Evolutionary conservation across 2,888 invertebrate genomes (phyloP).

Genomic region (Synanthedon tipuliformis): DNA sequence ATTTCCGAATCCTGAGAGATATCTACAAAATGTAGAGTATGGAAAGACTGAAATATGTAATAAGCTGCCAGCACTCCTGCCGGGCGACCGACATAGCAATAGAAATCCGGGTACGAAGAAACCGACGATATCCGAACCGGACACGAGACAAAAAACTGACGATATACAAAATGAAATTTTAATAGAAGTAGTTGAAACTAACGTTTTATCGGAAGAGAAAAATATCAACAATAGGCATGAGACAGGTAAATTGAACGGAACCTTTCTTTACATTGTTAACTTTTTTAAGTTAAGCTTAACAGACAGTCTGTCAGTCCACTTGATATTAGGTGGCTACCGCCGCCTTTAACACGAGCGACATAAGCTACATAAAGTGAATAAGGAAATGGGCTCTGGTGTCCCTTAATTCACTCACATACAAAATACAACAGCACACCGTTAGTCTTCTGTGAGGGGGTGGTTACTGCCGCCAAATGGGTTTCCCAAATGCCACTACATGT

Average conservation of each 20-base stretch:
- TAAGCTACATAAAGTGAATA: too few species aligned
- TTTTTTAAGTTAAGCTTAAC: too few species aligned
- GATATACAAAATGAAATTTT: constrained; percentile 75
- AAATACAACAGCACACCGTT: too few species aligned
- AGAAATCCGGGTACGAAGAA: constrained; percentile 59
- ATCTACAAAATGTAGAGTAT: constrained; percentile 79
- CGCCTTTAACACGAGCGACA: too few species aligned
- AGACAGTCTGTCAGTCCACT: too few species aligned
- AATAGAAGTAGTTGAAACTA: constrained; percentile 74
- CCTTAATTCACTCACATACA: too few species aligned
- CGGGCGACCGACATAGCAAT: constrained; percentile 49
- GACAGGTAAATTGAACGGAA: constrained; percentile 34
- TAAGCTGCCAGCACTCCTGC: constrained; percentile 54
- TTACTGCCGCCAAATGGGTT: too few species aligned
- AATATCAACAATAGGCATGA: constrained; percentile 61
- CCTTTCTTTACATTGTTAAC: neutral
- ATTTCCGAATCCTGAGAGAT: constrained; percentile 72
- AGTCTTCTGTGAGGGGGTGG: too few species aligned
- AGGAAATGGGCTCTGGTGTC: too few species aligned
- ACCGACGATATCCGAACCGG: constrained; percentile 49
- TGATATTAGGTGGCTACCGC: too few species aligned
- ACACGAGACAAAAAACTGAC: constrained; percentile 64
- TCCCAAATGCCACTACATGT: neutral
- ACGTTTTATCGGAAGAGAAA: constrained; percentile 70
- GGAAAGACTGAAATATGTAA: constrained; percentile 75